Conservation (phyloP, 1,140 invertebrate genomes). For the Camponotus pennsylvanicus region DNA sequence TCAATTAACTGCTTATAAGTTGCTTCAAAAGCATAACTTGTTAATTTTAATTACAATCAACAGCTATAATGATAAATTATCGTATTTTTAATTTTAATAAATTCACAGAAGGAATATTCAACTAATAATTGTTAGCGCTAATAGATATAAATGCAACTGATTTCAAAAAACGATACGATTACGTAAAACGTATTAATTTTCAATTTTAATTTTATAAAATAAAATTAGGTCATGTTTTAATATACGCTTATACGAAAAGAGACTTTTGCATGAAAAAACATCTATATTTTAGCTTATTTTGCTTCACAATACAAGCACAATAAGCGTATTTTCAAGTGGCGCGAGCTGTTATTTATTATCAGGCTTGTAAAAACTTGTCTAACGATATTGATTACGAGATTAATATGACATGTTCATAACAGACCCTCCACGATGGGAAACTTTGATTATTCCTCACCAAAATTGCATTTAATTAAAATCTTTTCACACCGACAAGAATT, state of each 20-base stretch:
- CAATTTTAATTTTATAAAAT: constrained; percentile 34
- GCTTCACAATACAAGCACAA: neutral
- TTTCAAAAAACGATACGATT: neutral
- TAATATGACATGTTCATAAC: constrained; percentile 10
- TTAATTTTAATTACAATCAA: neutral
- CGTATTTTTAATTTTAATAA: neutral
- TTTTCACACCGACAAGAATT: constrained; percentile 53
- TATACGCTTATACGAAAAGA: neutral
- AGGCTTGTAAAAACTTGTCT: constrained; percentile 29
- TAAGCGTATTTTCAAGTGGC: constrained; percentile 11
- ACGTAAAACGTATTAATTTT: constrained; percentile 21
- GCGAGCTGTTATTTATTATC: constrained; percentile 28
- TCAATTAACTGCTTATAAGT: neutral
- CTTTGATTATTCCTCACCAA: constrained; percentile 15
- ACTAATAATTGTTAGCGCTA: neutral
- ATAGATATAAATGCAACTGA: neutral
- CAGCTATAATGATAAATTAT: neutral
- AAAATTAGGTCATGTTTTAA: constrained; percentile 23
- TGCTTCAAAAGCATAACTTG: neutral
- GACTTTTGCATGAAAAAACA: neutral
- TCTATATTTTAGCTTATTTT: constrained; percentile 1
- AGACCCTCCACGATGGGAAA: neutral
- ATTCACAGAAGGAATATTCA: neutral
- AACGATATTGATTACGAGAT: neutral
- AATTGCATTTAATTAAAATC: constrained; percentile 62